Evolutionary conservation across 2,113 vertebrate species (phyloP), one percentile per base, ranked within the genome.

Genomic region (Corythornis vintsioides): DNA sequence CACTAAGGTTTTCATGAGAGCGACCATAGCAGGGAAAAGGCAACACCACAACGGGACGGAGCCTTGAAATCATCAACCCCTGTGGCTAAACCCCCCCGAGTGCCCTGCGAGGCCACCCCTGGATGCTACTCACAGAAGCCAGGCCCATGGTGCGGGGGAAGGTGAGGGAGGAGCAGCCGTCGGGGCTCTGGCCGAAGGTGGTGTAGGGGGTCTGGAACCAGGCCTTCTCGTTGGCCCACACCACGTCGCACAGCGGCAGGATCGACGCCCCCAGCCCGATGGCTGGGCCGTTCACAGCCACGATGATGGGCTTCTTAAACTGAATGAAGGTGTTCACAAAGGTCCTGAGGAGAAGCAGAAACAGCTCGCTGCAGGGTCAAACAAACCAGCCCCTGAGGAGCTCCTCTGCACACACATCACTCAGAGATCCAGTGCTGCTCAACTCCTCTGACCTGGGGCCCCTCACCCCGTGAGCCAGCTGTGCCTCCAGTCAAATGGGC

Each of bases 151-250:
- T 98, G 97, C 98, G 95, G 87, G 99, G 99, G 93, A 99, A 99
- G 81, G 98, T 99, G 90, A 99, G 97, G 35, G 99, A 99, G 15
- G 99, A 98, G 95, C 99, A 99, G 92, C 98, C 98, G 69, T 99
- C 99, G 9, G 99, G 99, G 59, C 99, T 99, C 96, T 99, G 99
- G 85, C 99, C 99, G 80, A 98, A 99, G 76, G 98, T 98, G 24
- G 98, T 98, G 95, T 99, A 99, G 10, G 99, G 99, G 35, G 99
- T 99, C 94, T 99, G 99, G 97, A 99, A 99, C 99, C 99, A 99
- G 38, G 99, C 99, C 96, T 99, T 99, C 96, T 99, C 99, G 76
- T 98, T 99, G 94, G 99, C 99, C 99, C 99, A 99, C 48, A 99
- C 98, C 77, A 99, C 98, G 38, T 99, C 99, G 84, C 99, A 99